phyloP scores from a whole-genome alignment of 2,113 vertebrate species.

The Psilopsiagon aymara region DNA sequence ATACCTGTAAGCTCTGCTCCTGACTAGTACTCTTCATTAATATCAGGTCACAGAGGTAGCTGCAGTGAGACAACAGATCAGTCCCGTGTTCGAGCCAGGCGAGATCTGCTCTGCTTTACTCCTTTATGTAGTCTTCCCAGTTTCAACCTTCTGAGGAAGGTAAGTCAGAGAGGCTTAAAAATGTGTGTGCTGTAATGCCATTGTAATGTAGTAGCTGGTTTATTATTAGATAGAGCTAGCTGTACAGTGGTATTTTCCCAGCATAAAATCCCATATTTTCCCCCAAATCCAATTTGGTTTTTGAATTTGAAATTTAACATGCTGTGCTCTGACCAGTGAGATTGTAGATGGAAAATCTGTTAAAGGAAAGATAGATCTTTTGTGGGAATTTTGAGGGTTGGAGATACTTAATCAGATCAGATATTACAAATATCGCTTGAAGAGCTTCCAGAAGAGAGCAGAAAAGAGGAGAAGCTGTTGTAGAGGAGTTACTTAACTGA shows the following conservation, averaged over 20 bases:
- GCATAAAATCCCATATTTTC: background rate
- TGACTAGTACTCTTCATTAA: background rate
- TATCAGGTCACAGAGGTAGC: background rate
- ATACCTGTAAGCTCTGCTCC: background rate
- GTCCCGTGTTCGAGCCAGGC: fast-evolving
- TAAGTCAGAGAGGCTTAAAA: slow-evolving; percentile 2
- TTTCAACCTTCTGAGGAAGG: background rate
- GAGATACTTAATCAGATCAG: background rate
- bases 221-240: slow-evolving; percentile 2
- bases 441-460: background rate
- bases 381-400: background rate
- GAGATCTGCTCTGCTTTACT: background rate
- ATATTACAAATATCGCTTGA: background rate
- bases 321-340: background rate
- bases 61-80: background rate
- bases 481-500: background rate
- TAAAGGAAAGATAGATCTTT: background rate
- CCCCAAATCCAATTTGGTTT: background rate
- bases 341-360: background rate
- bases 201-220: background rate
- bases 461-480: background rate
- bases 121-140: background rate
- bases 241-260: background rate
- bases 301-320: background rate
- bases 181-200: background rate